Percentiles rank a stretch among this genome's conserved stretches.
These are phyloP conservation scores for Drosophila kohkoa DNA, from an alignment of 1,140 invertebrate genomes.

Conservation along the genomic window DNA sequence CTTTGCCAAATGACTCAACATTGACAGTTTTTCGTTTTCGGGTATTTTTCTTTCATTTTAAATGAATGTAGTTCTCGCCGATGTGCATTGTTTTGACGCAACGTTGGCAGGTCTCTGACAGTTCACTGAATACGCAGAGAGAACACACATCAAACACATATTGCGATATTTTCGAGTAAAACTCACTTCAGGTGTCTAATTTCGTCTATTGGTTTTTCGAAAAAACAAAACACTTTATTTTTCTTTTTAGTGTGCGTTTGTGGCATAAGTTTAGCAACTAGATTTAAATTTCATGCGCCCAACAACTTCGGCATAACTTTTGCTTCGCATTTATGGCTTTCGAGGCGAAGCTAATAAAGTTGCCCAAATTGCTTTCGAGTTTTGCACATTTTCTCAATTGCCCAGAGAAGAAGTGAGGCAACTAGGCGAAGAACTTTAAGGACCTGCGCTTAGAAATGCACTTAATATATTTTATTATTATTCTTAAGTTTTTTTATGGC, in stretches of 20 bases:
- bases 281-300: constrained; percentile 34
- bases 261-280: constrained; percentile 31
- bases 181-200: constrained; percentile 24
- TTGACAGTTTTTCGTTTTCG: constrained; percentile 51
- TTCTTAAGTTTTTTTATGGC: not conserved
- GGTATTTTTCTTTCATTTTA: constrained; percentile 15
- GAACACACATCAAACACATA: not conserved
- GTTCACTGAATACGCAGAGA: constrained; percentile 12
- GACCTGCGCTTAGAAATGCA: not conserved
- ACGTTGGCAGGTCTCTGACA: constrained; percentile 46
- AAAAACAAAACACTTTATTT: constrained; percentile 14
- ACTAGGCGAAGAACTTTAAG: not conserved
- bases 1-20: constrained; percentile 59
- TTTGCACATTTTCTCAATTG: constrained; percentile 24
- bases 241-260: constrained; percentile 7
- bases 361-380: constrained; percentile 16
- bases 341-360: constrained; percentile 35
- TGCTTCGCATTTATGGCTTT: constrained; percentile 29
- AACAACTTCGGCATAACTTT: constrained; percentile 36
- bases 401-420: not conserved
- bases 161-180: not conserved
- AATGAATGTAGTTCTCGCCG: constrained; percentile 7
- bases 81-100: constrained; percentile 43
- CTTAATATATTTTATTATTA: constrained; percentile 3
- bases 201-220: constrained; percentile 11